Evolutionary conservation across 2,888 invertebrate genomes (phyloP).

Genomic region (Dicranocentrus wangi): DNA sequence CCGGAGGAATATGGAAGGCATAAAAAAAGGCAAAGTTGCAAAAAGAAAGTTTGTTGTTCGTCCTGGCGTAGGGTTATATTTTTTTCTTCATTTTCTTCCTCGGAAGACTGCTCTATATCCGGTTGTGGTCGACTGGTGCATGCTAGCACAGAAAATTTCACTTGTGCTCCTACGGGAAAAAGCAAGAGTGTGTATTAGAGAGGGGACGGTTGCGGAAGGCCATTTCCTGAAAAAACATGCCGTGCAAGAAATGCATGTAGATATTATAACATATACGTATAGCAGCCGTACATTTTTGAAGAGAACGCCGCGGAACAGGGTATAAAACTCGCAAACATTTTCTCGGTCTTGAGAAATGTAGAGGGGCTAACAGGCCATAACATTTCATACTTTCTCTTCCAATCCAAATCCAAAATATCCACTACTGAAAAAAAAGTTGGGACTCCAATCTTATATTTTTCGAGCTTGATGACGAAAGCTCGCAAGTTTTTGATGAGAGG

Average conservation of each 20-base stretch:
- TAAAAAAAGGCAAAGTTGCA: constrained; percentile 10
- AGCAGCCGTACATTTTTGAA: not conserved
- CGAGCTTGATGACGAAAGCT: too few species aligned
- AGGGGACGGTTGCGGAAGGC: constrained; percentile 44
- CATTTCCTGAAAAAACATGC: constrained; percentile 53
- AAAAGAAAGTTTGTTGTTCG: constrained; percentile 8
- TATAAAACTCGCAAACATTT: too few species aligned
- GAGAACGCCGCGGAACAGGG: not conserved
- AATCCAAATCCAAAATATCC: not conserved
- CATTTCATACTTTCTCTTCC: not conserved
- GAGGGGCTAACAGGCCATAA: constrained; percentile 8
- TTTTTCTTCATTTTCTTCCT: constrained; percentile 26
- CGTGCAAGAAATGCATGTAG: constrained; percentile 20
- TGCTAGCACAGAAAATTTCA: not conserved
- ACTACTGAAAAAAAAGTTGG: too few species aligned
- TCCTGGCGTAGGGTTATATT: not conserved
- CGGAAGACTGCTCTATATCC: constrained; percentile 33
- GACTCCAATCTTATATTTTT: too few species aligned
- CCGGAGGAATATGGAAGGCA: not conserved
- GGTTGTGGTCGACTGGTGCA: constrained; percentile 13
- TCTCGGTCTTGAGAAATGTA: too few species aligned
- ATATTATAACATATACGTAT: not conserved
- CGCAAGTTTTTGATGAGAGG: too few species aligned
- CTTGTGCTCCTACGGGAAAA: not conserved
- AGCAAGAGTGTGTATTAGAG: not conserved